phyloP scores from a whole-genome alignment of 2,797 vertebrate species.

The Limosa lapponica region DNA sequence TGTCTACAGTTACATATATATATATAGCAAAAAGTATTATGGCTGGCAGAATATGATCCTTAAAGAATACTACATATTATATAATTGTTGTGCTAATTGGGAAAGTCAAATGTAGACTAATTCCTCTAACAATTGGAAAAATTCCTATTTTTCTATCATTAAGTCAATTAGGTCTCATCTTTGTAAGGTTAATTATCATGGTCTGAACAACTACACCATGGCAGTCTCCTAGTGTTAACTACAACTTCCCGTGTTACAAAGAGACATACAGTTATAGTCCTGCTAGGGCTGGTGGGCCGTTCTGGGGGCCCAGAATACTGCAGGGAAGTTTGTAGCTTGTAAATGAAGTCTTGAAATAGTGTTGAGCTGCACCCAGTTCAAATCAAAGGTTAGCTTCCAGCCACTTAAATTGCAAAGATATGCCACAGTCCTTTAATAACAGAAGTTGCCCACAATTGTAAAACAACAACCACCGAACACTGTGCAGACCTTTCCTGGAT shows the following conservation, averaged over 20 bases:
- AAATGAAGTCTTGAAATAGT: not conserved
- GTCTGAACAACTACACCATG: not conserved
- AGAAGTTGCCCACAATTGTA: not conserved
- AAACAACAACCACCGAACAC: not conserved
- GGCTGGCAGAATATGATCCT: not conserved
- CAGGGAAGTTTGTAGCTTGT: not conserved
- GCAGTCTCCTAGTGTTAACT: not conserved
- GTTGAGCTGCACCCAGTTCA: not conserved
- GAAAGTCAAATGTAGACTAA: not conserved
- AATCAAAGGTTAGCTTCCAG: not conserved
- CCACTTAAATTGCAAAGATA: not conserved
- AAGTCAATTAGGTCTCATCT: not conserved
- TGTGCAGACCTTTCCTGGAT: not conserved
- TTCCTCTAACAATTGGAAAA: not conserved
- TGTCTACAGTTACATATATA: not conserved
- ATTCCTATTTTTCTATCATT: not conserved
- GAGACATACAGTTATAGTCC: not conserved
- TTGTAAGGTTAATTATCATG: not conserved
- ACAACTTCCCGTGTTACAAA: not conserved
- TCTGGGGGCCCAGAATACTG: not conserved
- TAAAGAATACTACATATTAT: not conserved
- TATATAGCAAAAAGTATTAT: not conserved
- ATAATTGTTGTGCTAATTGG: not conserved
- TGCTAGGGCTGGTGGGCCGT: not conserved
- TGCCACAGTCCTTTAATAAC: rapidly evolving